Evolutionary conservation across 2,113 vertebrate species (phyloP), one percentile per base, ranked within the genome.

Genomic region (Actenoides lindsayi): DNA sequence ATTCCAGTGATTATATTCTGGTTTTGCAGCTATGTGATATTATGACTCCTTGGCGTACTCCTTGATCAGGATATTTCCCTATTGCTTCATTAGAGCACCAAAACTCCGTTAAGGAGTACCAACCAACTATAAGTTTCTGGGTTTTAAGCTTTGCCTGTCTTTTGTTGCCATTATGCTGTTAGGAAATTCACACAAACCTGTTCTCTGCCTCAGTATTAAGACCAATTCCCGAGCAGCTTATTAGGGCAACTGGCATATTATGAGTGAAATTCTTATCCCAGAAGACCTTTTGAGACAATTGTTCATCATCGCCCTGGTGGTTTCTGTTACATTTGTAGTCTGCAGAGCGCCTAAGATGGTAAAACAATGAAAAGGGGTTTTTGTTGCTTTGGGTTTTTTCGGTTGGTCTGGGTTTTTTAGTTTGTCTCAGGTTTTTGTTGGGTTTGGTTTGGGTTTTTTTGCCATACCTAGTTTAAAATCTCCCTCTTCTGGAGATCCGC

Each of bases 401-500:
- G n/a, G 30, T 87, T 87, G 27, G 53, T 35, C 0, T 41, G 31
- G 16, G 28, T 24, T 30, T 44, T 11, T 63, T 74, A 10, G 16
- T 39, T 46, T n/a, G 9, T 23, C 24, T 25, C 46, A 10, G 50
- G 8, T 39, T 59, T 28, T 39, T 51, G 25, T 35, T 6, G 59
- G 39, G 14, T 33, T 89, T 53, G 51, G 5, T 5, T 73, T 56
- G 9, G 11, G 9, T 0, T 51, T 41, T 90, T 25, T 60, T 63
- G 24, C 5, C 53, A 79, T 73, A 51, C 9, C 8, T 93, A 68
- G 92, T 78, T 93, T 90, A 25, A 86, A 93, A 78, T 7, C 69
- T 41, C 80, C 82, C 80, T 93, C 86, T 95, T 87, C 73, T 92
- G 92, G 95, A 93, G 37, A 87, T 39, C 16, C n/a, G 6, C 59